phyloP scores from a whole-genome alignment of 1,140 invertebrate genomes.

The Periplaneta americana region DNA sequence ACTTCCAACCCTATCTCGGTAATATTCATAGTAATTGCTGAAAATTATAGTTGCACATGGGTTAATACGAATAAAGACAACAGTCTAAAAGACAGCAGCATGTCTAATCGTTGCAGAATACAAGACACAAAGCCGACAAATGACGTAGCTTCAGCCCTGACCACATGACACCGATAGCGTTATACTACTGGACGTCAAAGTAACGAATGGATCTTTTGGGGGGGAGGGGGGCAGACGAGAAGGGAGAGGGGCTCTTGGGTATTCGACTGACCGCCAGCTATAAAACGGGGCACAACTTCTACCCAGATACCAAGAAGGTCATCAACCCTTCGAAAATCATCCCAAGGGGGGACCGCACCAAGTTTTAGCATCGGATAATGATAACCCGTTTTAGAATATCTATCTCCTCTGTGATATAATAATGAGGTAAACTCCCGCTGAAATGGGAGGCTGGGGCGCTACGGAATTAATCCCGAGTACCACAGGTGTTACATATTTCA shows the following conservation, averaged over 20 bases:
- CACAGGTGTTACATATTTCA: background rate
- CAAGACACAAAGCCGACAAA: background rate
- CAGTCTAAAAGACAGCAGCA: too few relatives aligned
- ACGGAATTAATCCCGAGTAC: background rate
- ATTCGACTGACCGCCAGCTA: background rate
- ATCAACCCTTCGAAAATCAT: background rate
- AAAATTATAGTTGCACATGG: too few relatives aligned
- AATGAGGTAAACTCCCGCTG: background rate
- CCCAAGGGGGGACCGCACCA: too few relatives aligned
- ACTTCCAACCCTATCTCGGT: too few relatives aligned
- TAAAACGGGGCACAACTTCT: background rate
- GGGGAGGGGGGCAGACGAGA: background rate
- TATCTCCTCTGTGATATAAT: background rate
- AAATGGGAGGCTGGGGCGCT: background rate
- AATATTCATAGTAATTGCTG: too few relatives aligned
- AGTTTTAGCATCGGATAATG: too few relatives aligned
- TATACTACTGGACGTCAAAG: background rate
- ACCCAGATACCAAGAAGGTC: background rate
- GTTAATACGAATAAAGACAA: too few relatives aligned
- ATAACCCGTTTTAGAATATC: background rate
- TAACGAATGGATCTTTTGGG: background rate
- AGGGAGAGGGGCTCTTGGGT: too few relatives aligned
- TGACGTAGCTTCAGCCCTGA: background rate
- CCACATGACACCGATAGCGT: too few relatives aligned
- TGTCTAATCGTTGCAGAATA: background rate